These are phyloP conservation scores for Hofmannophila pseudospretella DNA, from an alignment of 2,888 invertebrate species.

Conservation along the genomic window DNA sequence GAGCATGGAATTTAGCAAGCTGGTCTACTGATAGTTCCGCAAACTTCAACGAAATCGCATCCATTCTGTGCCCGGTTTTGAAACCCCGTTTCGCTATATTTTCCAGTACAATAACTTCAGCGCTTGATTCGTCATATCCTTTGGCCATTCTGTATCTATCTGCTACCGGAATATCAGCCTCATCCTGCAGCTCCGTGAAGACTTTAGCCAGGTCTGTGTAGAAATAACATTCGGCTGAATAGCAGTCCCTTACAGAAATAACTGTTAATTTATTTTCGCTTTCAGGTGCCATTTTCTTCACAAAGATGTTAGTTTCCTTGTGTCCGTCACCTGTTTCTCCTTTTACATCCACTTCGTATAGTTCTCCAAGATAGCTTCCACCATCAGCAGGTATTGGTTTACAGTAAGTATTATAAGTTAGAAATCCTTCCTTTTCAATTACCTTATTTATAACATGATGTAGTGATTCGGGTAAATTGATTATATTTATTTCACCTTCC, in stretches of 20 bases:
- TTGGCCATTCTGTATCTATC: slow-evolving; percentile 37
- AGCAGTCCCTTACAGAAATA: slow-evolving; percentile 22
- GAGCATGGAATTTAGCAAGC: slow-evolving; percentile 47
- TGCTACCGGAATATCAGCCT: slow-evolving; percentile 29
- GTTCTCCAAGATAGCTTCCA: slow-evolving; percentile 36
- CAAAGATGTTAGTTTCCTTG: slow-evolving; percentile 40
- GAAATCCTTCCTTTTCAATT: slow-evolving; percentile 25
- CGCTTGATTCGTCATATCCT: slow-evolving; percentile 31
- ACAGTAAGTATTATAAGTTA: slow-evolving; percentile 20
- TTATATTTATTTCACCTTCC: too few species aligned
- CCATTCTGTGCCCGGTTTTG: slow-evolving; percentile 30
- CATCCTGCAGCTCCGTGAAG: slow-evolving; percentile 35
- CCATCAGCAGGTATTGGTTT: slow-evolving; percentile 31
- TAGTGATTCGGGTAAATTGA: too few species aligned
- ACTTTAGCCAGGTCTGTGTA: slow-evolving; percentile 38
- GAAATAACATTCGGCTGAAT: slow-evolving; percentile 29
- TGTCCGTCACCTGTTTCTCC: slow-evolving; percentile 32
- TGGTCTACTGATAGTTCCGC: slow-evolving; percentile 36
- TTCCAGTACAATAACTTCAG: slow-evolving; percentile 38
- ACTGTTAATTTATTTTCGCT: slow-evolving; percentile 18
- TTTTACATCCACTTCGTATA: slow-evolving; percentile 37
- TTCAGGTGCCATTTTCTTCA: slow-evolving; percentile 30
- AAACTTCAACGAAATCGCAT: slow-evolving; percentile 35
- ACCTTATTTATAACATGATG: slow-evolving; percentile 24
- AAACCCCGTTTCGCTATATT: slow-evolving; percentile 41